phyloP scores from a whole-genome alignment of 1,140 invertebrate genomes.

The Drosophila navojoa region DNA sequence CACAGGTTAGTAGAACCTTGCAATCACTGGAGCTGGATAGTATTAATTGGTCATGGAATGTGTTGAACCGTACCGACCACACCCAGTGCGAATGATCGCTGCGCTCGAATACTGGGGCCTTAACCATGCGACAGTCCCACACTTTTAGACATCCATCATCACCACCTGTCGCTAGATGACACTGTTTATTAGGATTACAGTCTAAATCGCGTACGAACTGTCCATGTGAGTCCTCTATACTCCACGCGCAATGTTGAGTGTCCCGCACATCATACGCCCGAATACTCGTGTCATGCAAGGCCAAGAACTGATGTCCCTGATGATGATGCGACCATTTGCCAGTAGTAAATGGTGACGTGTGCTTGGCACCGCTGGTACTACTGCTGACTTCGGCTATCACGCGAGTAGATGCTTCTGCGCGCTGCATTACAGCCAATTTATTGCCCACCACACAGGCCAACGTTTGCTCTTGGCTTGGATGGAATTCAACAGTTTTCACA shows the following conservation, averaged over 20 bases:
- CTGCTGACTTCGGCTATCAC: slow-evolving; percentile 78
- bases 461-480: slow-evolving; percentile 90
- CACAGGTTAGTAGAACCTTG: slow-evolving; percentile 93
- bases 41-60: slow-evolving; percentile 98
- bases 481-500: slow-evolving; percentile 92
- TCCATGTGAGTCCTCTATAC: slow-evolving; percentile 93
- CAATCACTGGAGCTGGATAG: slow-evolving; percentile 97
- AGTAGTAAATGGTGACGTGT: slow-evolving; percentile 90
- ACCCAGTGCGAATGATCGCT: slow-evolving; percentile 98
- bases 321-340: slow-evolving; percentile 98
- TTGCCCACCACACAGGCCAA: slow-evolving; percentile 91
- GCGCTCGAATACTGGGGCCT: slow-evolving; percentile 90
- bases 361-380: slow-evolving; percentile 71
- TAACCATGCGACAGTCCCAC: slow-evolving; percentile 95
- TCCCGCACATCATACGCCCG: slow-evolving; percentile 94
- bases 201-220: slow-evolving; percentile 96
- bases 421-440: slow-evolving; percentile 88
- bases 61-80: slow-evolving; percentile 97
- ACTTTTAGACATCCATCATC: slow-evolving; percentile 97
- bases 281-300: slow-evolving; percentile 92
- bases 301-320: slow-evolving; percentile 91
- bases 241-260: slow-evolving; percentile 89
- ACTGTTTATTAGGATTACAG: slow-evolving; percentile 98
- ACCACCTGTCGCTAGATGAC: slow-evolving; percentile 95
- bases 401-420: slow-evolving; percentile 78